Evolutionary conservation across 2,888 invertebrate species (phyloP), one percentile per base, ranked within the genome.

Genomic region (Metopia argyrocephala): DNA sequence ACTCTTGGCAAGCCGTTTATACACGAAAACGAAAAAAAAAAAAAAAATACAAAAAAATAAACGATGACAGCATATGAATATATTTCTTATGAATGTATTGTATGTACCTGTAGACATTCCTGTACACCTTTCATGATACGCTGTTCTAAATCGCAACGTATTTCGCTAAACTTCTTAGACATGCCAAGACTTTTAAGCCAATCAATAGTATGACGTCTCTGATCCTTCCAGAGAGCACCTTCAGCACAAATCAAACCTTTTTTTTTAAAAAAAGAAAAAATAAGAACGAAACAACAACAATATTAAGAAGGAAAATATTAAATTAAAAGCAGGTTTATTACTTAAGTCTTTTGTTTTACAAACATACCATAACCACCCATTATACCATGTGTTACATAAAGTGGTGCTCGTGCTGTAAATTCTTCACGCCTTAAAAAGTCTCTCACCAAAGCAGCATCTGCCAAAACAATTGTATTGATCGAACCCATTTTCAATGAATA

Each of bases 371-470:
- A 94, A 84, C 97, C 96, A 79, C 94, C 92, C 95, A 97, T 96
- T 78, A 97, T 95, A 38, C 96, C 96, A 87, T 96, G 96, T 0
- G 96, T 96, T 59, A 97, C 90, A 88, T 93, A 96, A 1, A 97
- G 92, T 1, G 96, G 96, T 0, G 97, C 96, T 64, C 90, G 85
- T 15, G 95, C 96, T 3, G 94, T 92, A 83, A 95, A 94, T 3
- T 90, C 92, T 48, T 95, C 95, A 87, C 93, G 94, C 0, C 94
- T 92, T 70, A 97, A 93, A 3, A 94, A 93, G 81, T 95, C 94
- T 79, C 94, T 92, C 59, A 97, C 93, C 68, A 96, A 86, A 65
- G 92, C 92, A 7, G 94, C 93, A 88, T 97, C 96, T 0, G 95
- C 93, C 23, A 97, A 87, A 0, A 97, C 94, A 0, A 97, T 94